Base-by-base conservation (phyloP, 2,797 vertebrate species). In the Pipistrellus pipistrellus region DNA sequence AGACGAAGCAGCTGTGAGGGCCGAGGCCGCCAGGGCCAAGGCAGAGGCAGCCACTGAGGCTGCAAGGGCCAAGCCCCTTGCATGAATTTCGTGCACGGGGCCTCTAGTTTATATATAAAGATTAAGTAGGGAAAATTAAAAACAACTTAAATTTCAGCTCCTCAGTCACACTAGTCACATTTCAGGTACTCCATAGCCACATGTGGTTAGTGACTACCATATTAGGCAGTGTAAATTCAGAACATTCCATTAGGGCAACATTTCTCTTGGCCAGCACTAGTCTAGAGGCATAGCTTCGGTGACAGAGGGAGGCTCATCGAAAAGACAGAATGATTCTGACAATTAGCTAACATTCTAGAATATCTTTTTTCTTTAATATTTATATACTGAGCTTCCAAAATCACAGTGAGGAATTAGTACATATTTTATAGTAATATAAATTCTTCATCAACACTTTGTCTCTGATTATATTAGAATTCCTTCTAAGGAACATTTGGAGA, bases 351-450 rank as follows among this genome's bases (percentile, higher is more conserved):
- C 77, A 82, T 35, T 35, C 73, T 38, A 87, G 1, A 66, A 91
- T 68, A 44, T 38, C 62, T 91, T 94, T 77, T n/a, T 90, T 86
- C 14, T 38, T 72, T 85, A 85, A 41, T 38, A 82, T 66, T 84
- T 75, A 84, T 66, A 81, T 44, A 73, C 3, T 85, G 41, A 84
- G 30, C 48, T 93, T 62, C 64, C 72, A 91, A 83, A 93, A 51
- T 91, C 17, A 82, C 4, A 85, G 12, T 35, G 18, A 88, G 25
- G 14, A 32, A 62, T 83, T 62, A 82, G 64, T 73, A 90, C 3
- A 51, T 46, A 88, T 51, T 73, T 94, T 81, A 85, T 18, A 90
- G n/a, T 57, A 93, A 75, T 4, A 75, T 38, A 92, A 94, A 81
- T 81, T 71, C 82, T 76, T 4, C 13, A 82, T 62, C 66, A 93